Conservation (phyloP, 1,140 invertebrate genomes). For the Eupristina koningsbergeri region DNA sequence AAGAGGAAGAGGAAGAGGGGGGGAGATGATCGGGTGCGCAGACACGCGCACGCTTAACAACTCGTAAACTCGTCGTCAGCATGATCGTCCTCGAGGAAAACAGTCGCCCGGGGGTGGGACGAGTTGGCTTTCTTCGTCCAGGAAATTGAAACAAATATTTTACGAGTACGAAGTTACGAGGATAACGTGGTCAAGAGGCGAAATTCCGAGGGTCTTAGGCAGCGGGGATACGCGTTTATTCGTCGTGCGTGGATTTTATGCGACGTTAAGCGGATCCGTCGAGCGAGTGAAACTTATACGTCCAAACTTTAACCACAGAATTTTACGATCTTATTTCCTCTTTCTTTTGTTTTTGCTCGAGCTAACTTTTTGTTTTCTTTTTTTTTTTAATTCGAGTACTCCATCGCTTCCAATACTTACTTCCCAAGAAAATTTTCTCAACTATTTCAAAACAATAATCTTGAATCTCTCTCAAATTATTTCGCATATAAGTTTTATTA, state of each 20-base stretch:
- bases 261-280: constrained; percentile 41
- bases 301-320: not conserved
- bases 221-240: constrained; percentile 24
- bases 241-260: constrained; percentile 45
- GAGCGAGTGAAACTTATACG: not conserved
- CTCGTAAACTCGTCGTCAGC: constrained; percentile 61
- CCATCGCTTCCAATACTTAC: not conserved
- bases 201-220: constrained; percentile 28
- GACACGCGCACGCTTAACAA: constrained; percentile 60
- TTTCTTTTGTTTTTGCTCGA: not conserved
- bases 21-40: constrained; percentile 54
- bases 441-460: not conserved
- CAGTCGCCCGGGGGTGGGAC: constrained; percentile 19
- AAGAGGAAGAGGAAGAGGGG: too few species aligned
- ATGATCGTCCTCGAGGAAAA: constrained; percentile 24
- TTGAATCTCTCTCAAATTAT: not conserved
- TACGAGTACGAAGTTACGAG: constrained; percentile 60
- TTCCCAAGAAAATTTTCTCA: not conserved
- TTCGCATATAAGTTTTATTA: not conserved
- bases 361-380: not conserved
- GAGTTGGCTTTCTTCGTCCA: constrained; percentile 47
- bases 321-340: constrained; percentile 22
- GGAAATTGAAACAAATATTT: constrained; percentile 69
- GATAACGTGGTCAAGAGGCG: constrained; percentile 62
- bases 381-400: not conserved